A percentile compares a stretch with the other conserved stretches of the same genome.
These are phyloP conservation scores for Netelia virgata DNA, from an alignment of 2,888 invertebrate genomes.

Conservation along the genomic window DNA sequence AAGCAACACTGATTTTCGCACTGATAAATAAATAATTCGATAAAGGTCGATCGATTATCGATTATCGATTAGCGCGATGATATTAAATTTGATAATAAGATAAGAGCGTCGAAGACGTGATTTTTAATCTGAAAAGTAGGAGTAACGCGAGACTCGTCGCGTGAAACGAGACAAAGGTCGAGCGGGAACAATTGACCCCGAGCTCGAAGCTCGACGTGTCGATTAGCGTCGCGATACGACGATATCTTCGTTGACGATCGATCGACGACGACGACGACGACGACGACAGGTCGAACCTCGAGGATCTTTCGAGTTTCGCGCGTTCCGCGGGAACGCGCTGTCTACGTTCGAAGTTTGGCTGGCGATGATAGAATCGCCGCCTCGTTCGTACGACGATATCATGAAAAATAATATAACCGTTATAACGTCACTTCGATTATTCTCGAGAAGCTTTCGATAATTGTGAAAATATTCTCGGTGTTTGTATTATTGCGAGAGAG, in stretches of 20 bases:
- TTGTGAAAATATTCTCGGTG: not conserved
- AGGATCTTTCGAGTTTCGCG: conserved; percentile 8
- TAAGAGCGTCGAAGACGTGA: no score
- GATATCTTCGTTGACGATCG: conserved; percentile 16
- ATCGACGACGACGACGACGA: conserved; percentile 40
- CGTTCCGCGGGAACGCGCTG: conserved; percentile 41
- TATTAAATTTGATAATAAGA: not conserved
- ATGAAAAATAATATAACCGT: conserved; percentile 23
- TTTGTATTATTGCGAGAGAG: not conserved
- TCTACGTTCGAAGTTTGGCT: conserved; percentile 31
- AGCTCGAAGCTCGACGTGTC: not conserved
- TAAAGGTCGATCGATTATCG: not conserved
- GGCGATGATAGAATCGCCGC: conserved; percentile 63
- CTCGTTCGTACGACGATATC: conserved; percentile 42
- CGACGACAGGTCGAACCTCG: conserved; percentile 6
- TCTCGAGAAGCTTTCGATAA: not conserved
- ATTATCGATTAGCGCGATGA: not conserved
- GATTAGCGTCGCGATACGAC: conserved; percentile 23
- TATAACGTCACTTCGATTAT: not conserved
- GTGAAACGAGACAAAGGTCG: not conserved
- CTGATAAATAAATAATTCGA: not conserved
- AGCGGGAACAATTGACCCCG: not conserved
- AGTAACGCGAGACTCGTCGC: not conserved
- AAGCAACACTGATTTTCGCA: not conserved
- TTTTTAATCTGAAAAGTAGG: no score